Evolutionary conservation across 2,888 invertebrate genomes (phyloP).

Genomic region (Dryocosmus kuriphilus): DNA sequence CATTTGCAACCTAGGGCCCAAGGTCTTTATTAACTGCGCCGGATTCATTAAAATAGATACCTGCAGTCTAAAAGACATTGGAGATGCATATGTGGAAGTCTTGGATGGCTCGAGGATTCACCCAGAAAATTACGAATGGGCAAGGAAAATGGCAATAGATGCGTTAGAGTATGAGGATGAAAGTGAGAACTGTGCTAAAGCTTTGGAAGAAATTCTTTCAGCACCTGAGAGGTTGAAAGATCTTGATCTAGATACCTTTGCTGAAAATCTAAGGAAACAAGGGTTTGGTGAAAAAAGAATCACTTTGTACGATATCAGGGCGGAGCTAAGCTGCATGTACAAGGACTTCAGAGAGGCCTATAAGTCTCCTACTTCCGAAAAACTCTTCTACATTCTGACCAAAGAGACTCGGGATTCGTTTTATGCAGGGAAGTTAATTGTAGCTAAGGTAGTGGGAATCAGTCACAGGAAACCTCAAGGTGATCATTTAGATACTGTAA

Average conservation of each 20-base stretch:
- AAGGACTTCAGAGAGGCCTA: slow-evolving; percentile 90
- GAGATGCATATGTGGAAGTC: slow-evolving; percentile 95
- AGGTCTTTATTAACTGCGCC: slow-evolving; percentile 98
- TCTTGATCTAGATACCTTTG: slow-evolving; percentile 97
- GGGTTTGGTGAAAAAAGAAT: slow-evolving; percentile 91
- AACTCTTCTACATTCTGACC: slow-evolving; percentile 94
- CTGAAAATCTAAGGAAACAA: slow-evolving; percentile 95
- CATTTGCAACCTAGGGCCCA: slow-evolving; percentile 96
- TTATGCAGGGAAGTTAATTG: slow-evolving; percentile 90
- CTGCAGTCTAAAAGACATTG: slow-evolving; percentile 92
- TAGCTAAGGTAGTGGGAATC: slow-evolving; percentile 88
- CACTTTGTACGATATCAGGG: slow-evolving; percentile 96
- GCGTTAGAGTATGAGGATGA: slow-evolving; percentile 98
- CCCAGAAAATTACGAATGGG: slow-evolving; percentile 99
- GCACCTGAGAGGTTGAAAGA: slow-evolving; percentile 95
- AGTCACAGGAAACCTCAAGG: slow-evolving; percentile 91
- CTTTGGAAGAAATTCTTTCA: slow-evolving; percentile 96
- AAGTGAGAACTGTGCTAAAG: slow-evolving; percentile 92
- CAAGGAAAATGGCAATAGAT: slow-evolving; percentile 98
- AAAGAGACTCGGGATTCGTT: slow-evolving; percentile 96
- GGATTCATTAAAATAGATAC: slow-evolving; percentile 99
- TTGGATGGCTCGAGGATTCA: slow-evolving; percentile 97
- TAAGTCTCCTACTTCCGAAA: slow-evolving; percentile 88
- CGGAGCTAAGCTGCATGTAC: slow-evolving; percentile 94
- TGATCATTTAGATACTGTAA: slow-evolving; percentile 95